Conservation (phyloP, 92 coral and sea anemone species). For the Virgularia gustaviana region DNA sequence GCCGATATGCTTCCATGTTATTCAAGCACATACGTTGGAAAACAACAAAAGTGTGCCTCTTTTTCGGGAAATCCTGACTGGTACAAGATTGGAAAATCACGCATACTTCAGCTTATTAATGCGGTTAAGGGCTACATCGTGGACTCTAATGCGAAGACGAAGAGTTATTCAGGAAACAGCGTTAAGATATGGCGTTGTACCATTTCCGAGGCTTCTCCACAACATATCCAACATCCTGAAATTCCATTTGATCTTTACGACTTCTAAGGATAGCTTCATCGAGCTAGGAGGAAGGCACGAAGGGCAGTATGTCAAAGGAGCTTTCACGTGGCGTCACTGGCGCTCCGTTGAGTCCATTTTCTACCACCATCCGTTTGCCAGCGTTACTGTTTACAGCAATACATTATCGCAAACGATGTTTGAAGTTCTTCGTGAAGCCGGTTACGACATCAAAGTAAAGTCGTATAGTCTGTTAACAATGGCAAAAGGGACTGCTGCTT, state of each 20-base stretch:
- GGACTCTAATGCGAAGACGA: slow-evolving; percentile 36
- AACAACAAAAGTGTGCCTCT: not conserved
- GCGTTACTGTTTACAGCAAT: slow-evolving; percentile 45
- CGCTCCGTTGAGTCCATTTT: slow-evolving; percentile 46
- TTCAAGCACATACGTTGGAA: not conserved
- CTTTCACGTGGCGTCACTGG: slow-evolving; percentile 41
- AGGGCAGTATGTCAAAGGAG: not conserved
- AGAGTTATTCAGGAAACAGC: slow-evolving; percentile 29
- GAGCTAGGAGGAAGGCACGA: not conserved
- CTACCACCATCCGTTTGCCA: slow-evolving; percentile 50
- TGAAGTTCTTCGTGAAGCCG: slow-evolving; percentile 42
- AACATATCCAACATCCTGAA: not conserved
- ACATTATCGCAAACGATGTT: slow-evolving; percentile 29
- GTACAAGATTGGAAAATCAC: not conserved
- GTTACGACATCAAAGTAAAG: slow-evolving; percentile 41
- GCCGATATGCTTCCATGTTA: not conserved
- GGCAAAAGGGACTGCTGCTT: slow-evolving; percentile 45
- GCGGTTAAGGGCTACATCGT: slow-evolving; percentile 42
- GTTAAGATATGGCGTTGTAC: slow-evolving; percentile 38
- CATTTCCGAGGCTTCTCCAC: not conserved
- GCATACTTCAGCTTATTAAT: slow-evolving; percentile 25
- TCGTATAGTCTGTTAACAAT: slow-evolving; percentile 28
- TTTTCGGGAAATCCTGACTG: not conserved
- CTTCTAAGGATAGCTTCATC: slow-evolving; percentile 3
- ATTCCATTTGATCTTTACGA: slow-evolving; percentile 50